Evolutionary conservation across 2,797 vertebrate genomes (phyloP).

Genomic region (Gadopsis marmoratus): DNA sequence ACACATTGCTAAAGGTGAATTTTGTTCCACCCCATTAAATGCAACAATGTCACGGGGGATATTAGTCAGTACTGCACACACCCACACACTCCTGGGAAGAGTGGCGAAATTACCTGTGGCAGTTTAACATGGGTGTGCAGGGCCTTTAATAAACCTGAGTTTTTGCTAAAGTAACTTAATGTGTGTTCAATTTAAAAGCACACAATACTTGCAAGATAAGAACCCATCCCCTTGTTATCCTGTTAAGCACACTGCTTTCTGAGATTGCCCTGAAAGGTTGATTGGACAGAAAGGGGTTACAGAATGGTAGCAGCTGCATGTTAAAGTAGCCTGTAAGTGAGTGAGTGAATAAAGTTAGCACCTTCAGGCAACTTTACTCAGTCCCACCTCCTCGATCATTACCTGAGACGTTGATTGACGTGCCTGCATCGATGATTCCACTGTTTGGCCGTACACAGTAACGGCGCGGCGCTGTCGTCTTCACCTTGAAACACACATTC

Average conservation of each 20-base stretch:
- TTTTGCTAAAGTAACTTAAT: slow-evolving; percentile 9
- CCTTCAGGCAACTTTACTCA: not conserved
- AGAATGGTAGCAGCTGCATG: not conserved
- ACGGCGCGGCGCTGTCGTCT: slow-evolving; percentile 98
- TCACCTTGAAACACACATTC: slow-evolving; percentile 99
- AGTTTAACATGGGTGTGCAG: slow-evolving; percentile 1
- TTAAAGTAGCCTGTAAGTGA: not conserved
- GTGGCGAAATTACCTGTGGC: not conserved
- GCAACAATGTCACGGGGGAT: not conserved
- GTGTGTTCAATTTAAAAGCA: slow-evolving; percentile 21
- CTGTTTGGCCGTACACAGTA: slow-evolving; percentile 99
- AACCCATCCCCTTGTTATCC: slow-evolving; percentile 25
- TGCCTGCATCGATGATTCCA: slow-evolving; percentile 96
- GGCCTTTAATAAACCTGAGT: not conserved
- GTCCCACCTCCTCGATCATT: slow-evolving; percentile 36
- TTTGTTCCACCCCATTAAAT: not conserved
- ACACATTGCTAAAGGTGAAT: not conserved
- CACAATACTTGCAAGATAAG: slow-evolving; percentile 13
- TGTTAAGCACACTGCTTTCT: slow-evolving; percentile 23
- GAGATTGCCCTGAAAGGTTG: slow-evolving; percentile 24
- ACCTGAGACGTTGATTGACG: slow-evolving; percentile 98
- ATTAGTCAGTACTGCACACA: not conserved
- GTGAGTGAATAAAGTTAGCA: not conserved
- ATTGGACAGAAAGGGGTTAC: slow-evolving; percentile 30
- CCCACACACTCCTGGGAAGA: not conserved